phyloP scores from a whole-genome alignment of 2,113 vertebrate genomes.

The Microtus richardsoni region DNA sequence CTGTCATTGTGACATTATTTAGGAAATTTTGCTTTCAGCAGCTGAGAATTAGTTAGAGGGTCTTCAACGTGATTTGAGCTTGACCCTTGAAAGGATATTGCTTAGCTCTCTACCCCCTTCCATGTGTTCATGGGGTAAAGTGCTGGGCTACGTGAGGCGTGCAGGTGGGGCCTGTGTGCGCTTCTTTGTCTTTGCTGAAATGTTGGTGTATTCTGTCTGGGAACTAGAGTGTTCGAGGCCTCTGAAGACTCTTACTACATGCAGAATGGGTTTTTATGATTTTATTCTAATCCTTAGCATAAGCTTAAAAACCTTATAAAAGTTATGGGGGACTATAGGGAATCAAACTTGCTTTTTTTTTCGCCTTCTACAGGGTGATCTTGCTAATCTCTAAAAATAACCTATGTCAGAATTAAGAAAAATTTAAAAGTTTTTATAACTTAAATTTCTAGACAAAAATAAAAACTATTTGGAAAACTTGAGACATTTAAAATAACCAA shows the following conservation, averaged over 20 bases:
- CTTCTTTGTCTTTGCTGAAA: not conserved
- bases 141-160: not conserved
- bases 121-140: not conserved
- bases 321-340: not conserved
- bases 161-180: not conserved
- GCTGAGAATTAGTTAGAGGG: not conserved
- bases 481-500: not conserved
- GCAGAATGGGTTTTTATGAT: not conserved
- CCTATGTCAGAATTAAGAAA: not conserved
- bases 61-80: not conserved
- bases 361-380: not conserved
- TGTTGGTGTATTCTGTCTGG: not conserved
- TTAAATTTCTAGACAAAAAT: not conserved
- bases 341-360: not conserved
- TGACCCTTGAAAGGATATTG: not conserved
- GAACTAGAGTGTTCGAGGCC: not conserved
- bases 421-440: not conserved
- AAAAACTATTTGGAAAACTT: constrained; percentile 6
- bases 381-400: not conserved
- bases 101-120: not conserved
- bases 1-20: not conserved
- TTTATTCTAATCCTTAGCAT: not conserved
- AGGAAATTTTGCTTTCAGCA: not conserved
- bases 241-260: not conserved
- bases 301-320: not conserved